Evolutionary conservation across 2,113 vertebrate species (phyloP).

Genomic region (Ranitomeya variabilis): DNA sequence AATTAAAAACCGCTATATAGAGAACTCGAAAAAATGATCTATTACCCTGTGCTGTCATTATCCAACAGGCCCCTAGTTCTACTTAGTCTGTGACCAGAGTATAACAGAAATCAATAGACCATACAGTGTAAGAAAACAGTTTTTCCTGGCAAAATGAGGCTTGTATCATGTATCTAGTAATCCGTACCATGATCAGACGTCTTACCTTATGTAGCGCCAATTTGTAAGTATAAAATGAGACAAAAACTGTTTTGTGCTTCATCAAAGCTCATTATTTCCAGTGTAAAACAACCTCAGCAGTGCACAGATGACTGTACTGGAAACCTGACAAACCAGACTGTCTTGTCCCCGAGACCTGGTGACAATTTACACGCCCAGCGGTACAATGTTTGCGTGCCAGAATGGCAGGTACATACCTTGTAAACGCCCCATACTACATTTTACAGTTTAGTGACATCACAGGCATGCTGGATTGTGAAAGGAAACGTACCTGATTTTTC

Average conservation of each 20-base stretch:
- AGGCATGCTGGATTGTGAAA: background rate
- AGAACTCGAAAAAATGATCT: background rate
- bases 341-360: slow-evolving; percentile 46
- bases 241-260: slow-evolving; percentile 9
- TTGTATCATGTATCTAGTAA: background rate
- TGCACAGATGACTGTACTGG: slow-evolving; percentile 6
- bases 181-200: background rate
- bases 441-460: background rate
- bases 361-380: slow-evolving; percentile 48
- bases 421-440: slow-evolving; percentile 12
- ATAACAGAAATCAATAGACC: background rate
- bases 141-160: background rate
- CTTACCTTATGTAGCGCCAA: slow-evolving; percentile 42
- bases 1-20: background rate
- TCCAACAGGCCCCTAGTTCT: background rate
- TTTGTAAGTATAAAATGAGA: background rate
- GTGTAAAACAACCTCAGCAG: slow-evolving; percentile 12
- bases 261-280: background rate
- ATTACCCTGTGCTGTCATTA: background rate
- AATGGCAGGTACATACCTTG: slow-evolving; percentile 7
- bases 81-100: background rate
- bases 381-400: slow-evolving; percentile 45
- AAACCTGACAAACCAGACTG: slow-evolving; percentile 48
- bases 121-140: background rate
- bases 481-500: slow-evolving; percentile 17